Conservation (phyloP, 2,888 invertebrate species). For the Frankliniella fusca region DNA sequence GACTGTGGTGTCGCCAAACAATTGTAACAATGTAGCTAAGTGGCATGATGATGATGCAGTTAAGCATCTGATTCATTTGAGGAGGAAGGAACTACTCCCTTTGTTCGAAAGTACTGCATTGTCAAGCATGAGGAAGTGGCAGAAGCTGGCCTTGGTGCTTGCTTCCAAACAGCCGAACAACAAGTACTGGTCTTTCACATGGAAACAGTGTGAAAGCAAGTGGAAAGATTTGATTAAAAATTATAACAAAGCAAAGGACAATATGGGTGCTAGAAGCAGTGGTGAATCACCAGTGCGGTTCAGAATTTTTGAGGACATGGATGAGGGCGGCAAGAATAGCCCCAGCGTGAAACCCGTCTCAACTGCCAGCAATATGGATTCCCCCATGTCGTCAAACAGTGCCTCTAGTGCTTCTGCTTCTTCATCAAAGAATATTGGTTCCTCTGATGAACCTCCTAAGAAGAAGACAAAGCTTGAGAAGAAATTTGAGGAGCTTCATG, state of each 20-base stretch:
- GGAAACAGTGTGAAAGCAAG: not conserved
- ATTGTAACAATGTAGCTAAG: too few relatives aligned
- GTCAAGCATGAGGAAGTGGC: not conserved
- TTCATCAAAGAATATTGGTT: too few relatives aligned
- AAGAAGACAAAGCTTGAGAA: too few relatives aligned
- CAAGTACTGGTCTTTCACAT: not conserved
- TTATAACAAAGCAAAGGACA: slow-evolving; percentile 21
- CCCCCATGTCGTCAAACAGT: not conserved
- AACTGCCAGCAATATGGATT: not conserved
- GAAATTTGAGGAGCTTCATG: too few relatives aligned
- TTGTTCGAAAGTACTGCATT: not conserved
- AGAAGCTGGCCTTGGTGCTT: not conserved
- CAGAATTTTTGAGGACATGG: slow-evolving; percentile 26
- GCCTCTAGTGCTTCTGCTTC: too few relatives aligned
- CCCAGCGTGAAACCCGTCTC: not conserved
- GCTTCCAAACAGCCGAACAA: not conserved
- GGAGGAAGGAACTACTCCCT: not conserved
- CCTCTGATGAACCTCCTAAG: too few relatives aligned
- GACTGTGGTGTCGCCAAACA: too few relatives aligned
- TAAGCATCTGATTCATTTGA: not conserved
- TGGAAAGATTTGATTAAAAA: not conserved
- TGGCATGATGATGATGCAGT: not conserved
- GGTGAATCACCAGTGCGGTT: not conserved
- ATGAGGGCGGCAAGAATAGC: not conserved
- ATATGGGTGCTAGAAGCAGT: not conserved